These are phyloP conservation scores for Zoanthus sansibaricus DNA, from an alignment of 92 coral and sea anemone genomes.

Conservation along the genomic window DNA sequence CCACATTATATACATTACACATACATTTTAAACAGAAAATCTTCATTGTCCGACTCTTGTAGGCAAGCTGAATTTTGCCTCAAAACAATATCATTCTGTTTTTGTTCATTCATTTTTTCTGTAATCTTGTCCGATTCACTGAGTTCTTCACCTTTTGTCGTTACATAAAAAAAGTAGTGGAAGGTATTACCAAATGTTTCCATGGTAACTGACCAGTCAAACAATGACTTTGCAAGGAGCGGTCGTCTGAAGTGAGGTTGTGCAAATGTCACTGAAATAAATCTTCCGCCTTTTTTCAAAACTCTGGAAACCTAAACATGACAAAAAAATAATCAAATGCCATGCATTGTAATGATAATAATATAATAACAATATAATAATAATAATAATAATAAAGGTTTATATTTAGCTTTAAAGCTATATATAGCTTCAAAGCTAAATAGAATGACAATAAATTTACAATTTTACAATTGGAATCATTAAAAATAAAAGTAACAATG, in stretches of 20 bases:
- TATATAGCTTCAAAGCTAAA: no score
- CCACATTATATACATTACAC: background rate
- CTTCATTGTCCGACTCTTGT: conserved; percentile 13
- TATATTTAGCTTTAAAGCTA: no score
- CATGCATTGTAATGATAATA: no score
- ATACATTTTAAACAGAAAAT: conserved; percentile 25
- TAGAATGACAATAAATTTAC: no score
- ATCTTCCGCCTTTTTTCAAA: conserved; percentile 57
- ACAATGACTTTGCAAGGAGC: conserved; percentile 64
- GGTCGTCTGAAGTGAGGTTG: conserved; percentile 82
- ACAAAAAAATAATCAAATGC: no score
- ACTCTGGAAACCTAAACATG: conserved; percentile 62
- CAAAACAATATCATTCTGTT: background rate
- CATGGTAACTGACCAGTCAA: conserved; percentile 68
- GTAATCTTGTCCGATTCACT: conserved; percentile 60
- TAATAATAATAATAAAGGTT: no score
- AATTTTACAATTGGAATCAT: no score
- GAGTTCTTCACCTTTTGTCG: conserved; percentile 68
- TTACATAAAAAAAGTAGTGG: conserved; percentile 74
- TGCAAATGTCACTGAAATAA: conserved; percentile 73
- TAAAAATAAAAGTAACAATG: no score
- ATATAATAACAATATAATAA: no score
- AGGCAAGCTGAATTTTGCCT: background rate
- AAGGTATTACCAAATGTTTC: conserved; percentile 70
- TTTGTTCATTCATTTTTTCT: conserved; percentile 36